Conservation (phyloP, 2,888 invertebrate species). For the Megastigmus dorsalis region DNA sequence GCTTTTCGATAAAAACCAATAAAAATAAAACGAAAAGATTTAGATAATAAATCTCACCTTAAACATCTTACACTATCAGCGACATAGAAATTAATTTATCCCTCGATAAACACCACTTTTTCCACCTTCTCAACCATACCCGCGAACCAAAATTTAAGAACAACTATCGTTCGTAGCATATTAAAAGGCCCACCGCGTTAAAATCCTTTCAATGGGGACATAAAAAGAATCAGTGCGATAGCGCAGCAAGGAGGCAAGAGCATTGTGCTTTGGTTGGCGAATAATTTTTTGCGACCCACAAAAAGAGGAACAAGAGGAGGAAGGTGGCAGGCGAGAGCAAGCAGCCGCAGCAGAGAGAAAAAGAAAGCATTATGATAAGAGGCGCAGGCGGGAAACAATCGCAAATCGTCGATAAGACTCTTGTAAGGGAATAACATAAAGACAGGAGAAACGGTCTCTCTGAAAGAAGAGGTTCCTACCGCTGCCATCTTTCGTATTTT, state of each 20-base stretch:
- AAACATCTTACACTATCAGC: no score
- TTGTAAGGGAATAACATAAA: slow-evolving; percentile 31
- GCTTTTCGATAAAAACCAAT: no score
- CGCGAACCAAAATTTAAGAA: slow-evolving; percentile 13
- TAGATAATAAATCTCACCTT: no score
- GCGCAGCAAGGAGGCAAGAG: background rate
- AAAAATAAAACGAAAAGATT: no score
- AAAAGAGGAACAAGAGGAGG: background rate
- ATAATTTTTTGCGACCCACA: slow-evolving; percentile 25
- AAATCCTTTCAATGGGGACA: slow-evolving; percentile 33
- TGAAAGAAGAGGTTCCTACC: slow-evolving; percentile 24
- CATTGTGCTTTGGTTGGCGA: slow-evolving; percentile 33
- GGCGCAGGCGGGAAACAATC: slow-evolving; percentile 31
- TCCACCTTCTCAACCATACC: no score
- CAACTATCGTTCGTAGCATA: background rate
- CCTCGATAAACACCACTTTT: no score
- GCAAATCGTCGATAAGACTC: slow-evolving; percentile 48
- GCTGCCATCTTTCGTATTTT: slow-evolving; percentile 38
- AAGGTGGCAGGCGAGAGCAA: background rate
- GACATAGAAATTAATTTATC: no score
- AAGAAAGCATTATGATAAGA: slow-evolving; percentile 40
- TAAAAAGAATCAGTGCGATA: slow-evolving; percentile 32
- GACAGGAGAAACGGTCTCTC: slow-evolving; percentile 10
- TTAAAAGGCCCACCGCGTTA: slow-evolving; percentile 14
- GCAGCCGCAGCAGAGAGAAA: background rate